phyloP scores from a whole-genome alignment of 2,888 invertebrate species.

The Drosophila kuntzei region DNA sequence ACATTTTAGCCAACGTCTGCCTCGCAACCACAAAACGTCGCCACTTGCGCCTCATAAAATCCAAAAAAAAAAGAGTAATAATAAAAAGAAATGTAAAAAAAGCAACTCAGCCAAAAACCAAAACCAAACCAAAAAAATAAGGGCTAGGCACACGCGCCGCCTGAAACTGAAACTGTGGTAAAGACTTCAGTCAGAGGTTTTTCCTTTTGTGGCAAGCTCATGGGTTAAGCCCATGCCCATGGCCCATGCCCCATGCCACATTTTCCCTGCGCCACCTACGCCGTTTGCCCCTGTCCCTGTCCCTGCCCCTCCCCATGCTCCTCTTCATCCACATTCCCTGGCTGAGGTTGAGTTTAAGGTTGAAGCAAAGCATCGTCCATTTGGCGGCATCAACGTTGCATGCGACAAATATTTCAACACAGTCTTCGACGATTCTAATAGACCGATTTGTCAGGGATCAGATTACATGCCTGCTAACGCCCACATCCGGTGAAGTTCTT shows the following conservation, averaged over 20 bases:
- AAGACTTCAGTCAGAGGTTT: conserved; percentile 36
- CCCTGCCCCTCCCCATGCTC: neutral
- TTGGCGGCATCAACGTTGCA: conserved; percentile 63
- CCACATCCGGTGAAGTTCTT: conserved; percentile 79
- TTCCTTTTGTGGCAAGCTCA: conserved; percentile 38
- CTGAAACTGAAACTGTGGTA: conserved; percentile 35
- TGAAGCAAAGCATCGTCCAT: conserved; percentile 43
- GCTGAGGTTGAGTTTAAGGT: too few species aligned
- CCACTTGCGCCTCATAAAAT: conserved; percentile 81
- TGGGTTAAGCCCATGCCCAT: conserved; percentile 54
- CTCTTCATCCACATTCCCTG: neutral
- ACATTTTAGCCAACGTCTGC: conserved; percentile 79
- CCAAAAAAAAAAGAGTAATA: conserved; percentile 36
- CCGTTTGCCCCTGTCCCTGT: conserved; percentile 28
- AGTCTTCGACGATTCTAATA: conserved; percentile 83
- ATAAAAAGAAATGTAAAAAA: conserved; percentile 24
- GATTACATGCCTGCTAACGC: conserved; percentile 83
- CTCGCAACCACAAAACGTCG: conserved; percentile 81
- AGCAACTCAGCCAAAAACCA: conserved; percentile 42
- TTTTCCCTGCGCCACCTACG: conserved; percentile 73
- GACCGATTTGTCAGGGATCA: conserved; percentile 85
- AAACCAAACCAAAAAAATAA: conserved; percentile 60
- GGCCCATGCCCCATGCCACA: conserved; percentile 41
- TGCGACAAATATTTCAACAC: conserved; percentile 84
- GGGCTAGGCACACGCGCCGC: conserved; percentile 82